These are phyloP conservation scores for Trematomus loennbergii DNA, from an alignment of 2,113 vertebrate genomes.

Conservation along the genomic window DNA sequence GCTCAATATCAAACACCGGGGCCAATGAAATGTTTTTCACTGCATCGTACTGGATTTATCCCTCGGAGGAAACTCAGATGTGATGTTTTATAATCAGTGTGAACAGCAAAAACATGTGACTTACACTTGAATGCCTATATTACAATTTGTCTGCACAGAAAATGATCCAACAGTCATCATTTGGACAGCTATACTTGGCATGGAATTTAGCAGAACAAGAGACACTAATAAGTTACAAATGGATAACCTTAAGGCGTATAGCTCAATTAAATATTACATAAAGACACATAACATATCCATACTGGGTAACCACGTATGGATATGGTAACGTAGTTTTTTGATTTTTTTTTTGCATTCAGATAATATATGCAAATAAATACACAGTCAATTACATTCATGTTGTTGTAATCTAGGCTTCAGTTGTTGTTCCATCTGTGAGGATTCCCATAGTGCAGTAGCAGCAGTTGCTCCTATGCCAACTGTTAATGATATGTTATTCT, in stretches of 20 bases:
- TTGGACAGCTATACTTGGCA: background rate
- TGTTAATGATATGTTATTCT: slow-evolving; percentile 19
- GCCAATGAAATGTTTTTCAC: background rate
- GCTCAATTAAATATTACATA: background rate
- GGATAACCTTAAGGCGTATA: background rate
- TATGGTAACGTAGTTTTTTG: background rate
- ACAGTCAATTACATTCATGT: slow-evolving; percentile 9
- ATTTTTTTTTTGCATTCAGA: background rate
- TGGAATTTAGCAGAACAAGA: background rate
- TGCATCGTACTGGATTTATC: background rate
- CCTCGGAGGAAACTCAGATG: slow-evolving; percentile 20
- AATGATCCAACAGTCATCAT: slow-evolving; percentile 8
- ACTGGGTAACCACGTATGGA: background rate
- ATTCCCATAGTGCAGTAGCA: slow-evolving; percentile 34
- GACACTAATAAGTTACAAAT: slow-evolving; percentile 26
- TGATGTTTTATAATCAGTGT: slow-evolving; percentile 11
- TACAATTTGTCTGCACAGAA: background rate
- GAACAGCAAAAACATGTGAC: slow-evolving; percentile 5
- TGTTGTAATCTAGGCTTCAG: slow-evolving; percentile 13
- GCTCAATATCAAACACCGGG: slow-evolving; percentile 8
- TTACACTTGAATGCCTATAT: slow-evolving; percentile 5
- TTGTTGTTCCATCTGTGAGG: slow-evolving; percentile 39
- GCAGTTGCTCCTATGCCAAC: slow-evolving; percentile 12
- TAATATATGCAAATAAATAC: background rate
- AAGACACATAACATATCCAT: background rate